Evolutionary conservation across 1,140 invertebrate genomes (phyloP).

Genomic region (Heterodera schachtii): DNA sequence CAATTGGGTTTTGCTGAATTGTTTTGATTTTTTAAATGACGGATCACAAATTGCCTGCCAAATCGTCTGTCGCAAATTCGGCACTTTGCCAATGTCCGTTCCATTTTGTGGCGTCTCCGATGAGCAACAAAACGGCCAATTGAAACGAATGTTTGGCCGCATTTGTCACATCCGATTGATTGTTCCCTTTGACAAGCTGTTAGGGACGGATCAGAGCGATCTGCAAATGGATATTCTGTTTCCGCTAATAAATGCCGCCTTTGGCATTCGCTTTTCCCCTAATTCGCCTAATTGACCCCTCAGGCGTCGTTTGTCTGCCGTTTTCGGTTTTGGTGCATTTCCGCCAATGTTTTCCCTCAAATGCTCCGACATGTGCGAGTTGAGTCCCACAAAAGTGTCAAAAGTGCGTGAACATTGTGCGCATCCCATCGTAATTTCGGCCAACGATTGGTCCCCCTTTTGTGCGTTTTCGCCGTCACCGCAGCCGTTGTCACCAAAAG

Average conservation of each 20-base stretch:
- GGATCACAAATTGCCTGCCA: neutral
- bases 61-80: conserved; percentile 22
- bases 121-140: neutral
- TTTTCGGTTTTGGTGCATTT: neutral
- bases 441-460: neutral
- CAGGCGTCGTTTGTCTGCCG: no score
- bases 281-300: no score
- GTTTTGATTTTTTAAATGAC: neutral
- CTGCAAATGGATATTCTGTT: neutral
- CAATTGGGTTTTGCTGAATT: neutral
- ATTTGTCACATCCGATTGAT: neutral
- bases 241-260: no score
- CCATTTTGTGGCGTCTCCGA: neutral
- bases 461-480: neutral
- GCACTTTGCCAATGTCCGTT: conserved; percentile 15
- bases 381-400: conserved; percentile 33
- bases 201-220: neutral
- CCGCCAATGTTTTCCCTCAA: conserved; percentile 26
- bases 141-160: neutral
- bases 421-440: neutral
- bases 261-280: no score
- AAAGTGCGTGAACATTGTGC: conserved; percentile 43
- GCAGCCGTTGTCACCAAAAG: neutral
- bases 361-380: conserved; percentile 40
- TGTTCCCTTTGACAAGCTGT: neutral